These are phyloP conservation scores for Intellagama lesueurii DNA, from an alignment of 2,797 vertebrate genomes.

Conservation along the genomic window DNA sequence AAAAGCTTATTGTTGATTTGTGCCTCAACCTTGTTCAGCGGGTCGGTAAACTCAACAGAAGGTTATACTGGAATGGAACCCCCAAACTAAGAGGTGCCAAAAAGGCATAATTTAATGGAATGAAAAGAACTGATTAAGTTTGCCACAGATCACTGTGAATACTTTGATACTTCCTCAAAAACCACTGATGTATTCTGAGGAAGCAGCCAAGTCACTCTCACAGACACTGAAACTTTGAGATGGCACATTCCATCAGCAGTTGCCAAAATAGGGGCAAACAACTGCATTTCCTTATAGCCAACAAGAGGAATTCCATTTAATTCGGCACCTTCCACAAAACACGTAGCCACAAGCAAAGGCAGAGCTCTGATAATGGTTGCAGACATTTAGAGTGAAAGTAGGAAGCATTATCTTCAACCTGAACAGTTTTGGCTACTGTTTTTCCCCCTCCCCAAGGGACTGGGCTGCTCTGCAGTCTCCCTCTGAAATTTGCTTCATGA, in stretches of 20 bases:
- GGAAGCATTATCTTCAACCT: not conserved
- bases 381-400: not conserved
- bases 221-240: not conserved
- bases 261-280: not conserved
- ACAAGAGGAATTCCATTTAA: not conserved
- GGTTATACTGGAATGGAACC: not conserved
- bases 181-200: not conserved
- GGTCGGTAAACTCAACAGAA: not conserved
- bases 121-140: not conserved
- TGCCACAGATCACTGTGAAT: not conserved
- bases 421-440: not conserved
- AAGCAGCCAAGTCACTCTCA: not conserved
- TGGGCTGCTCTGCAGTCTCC: too few species aligned
- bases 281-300: not conserved
- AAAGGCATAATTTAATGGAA: not conserved
- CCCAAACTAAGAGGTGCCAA: not conserved
- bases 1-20: slow-evolving; percentile 24
- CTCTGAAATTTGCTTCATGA: not conserved
- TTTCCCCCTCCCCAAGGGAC: too few species aligned
- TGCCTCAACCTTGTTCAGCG: not conserved
- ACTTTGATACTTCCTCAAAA: not conserved
- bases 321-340: not conserved
- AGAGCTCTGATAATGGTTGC: not conserved
- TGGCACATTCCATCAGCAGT: not conserved
- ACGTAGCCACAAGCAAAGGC: not conserved